Evolutionary conservation across 2,888 invertebrate species (phyloP).

Genomic region (Actias luna): DNA sequence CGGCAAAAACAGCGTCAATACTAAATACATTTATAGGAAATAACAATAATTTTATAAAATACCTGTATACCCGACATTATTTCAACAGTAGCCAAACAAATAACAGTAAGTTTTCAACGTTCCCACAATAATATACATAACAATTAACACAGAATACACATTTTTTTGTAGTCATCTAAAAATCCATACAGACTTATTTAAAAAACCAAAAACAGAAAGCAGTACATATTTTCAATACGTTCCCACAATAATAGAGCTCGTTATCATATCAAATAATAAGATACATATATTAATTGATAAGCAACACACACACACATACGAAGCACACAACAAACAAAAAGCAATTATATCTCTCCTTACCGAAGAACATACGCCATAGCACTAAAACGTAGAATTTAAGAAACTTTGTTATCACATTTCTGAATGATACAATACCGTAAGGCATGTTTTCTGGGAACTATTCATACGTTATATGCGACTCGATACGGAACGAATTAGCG

Average conservation of each 20-base stretch:
- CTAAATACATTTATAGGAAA: no score
- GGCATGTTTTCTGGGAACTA: slow-evolving; percentile 2
- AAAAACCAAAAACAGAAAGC: not conserved
- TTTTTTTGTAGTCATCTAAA: no score
- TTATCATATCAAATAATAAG: not conserved
- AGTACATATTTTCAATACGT: no score
- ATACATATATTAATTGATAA: not conserved
- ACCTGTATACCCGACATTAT: no score
- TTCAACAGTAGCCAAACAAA: no score
- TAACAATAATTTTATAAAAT: no score
- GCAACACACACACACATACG: not conserved
- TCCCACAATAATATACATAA: no score
- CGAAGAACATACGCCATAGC: not conserved
- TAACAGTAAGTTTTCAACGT: no score
- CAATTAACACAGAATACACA: no score
- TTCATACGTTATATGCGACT: not conserved
- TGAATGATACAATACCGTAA: not conserved
- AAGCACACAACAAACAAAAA: slow-evolving; percentile 2
- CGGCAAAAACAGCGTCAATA: no score
- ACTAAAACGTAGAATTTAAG: not conserved
- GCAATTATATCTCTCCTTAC: not conserved
- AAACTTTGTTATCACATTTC: not conserved
- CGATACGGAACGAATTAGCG: not conserved
- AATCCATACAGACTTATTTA: no score
- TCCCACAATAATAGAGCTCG: not conserved